These are phyloP conservation scores for Lasioglossum leucozonium DNA, from an alignment of 2,888 invertebrate species.

Conservation along the genomic window DNA sequence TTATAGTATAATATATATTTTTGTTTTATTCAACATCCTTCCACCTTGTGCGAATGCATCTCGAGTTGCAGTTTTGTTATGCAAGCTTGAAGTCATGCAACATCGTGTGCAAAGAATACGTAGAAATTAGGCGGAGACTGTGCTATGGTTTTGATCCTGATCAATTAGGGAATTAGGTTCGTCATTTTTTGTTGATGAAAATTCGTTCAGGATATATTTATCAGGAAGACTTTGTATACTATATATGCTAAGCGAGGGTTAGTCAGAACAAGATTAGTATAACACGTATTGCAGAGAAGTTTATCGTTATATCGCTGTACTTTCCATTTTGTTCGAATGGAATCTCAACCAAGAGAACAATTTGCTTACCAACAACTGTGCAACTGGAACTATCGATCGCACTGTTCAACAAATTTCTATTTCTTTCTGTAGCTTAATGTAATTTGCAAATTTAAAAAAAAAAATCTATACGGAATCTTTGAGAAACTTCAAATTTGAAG, in stretches of 20 bases:
- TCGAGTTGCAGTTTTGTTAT: slow-evolving; percentile 41
- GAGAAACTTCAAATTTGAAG: no score
- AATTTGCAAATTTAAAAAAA: no score
- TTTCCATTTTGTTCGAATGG: background rate
- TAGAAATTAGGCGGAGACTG: slow-evolving; percentile 12
- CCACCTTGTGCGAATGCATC: slow-evolving; percentile 45
- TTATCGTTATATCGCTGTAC: background rate
- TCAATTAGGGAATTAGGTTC: background rate
- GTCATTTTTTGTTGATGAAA: background rate
- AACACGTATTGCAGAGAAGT: background rate
- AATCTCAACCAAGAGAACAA: background rate
- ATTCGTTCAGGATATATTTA: background rate
- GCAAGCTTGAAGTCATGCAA: slow-evolving; percentile 58
- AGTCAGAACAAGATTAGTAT: background rate
- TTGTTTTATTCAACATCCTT: slow-evolving; percentile 22
- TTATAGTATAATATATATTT: slow-evolving; percentile 14
- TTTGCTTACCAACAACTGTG: background rate
- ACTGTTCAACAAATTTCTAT: background rate
- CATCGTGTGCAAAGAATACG: slow-evolving; percentile 17
- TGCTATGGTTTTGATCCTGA: background rate
- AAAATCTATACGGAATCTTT: no score
- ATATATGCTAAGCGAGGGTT: background rate
- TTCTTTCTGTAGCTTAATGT: no score
- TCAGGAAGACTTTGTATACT: background rate
- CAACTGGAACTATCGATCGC: slow-evolving; percentile 3